Percentiles rank a stretch among this genome's conserved stretches.
Evolutionary conservation across 1,140 invertebrate genomes (phyloP).

Genomic region (Rhopalosiphum padi): DNA sequence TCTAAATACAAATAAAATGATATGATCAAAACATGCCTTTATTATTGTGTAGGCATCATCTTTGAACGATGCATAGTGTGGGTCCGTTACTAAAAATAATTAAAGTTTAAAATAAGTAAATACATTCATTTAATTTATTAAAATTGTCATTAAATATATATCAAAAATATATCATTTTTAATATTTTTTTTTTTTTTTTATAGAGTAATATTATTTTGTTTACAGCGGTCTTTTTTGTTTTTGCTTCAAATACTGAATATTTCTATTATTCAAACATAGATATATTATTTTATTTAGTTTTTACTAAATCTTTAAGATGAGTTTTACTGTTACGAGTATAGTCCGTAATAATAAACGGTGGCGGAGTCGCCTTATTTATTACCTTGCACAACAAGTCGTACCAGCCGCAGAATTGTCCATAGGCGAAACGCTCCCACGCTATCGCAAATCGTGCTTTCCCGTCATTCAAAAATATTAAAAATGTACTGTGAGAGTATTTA

Average conservation of each 20-base stretch:
- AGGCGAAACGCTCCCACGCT: conserved; percentile 5
- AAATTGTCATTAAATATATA: neutral
- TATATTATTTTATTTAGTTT: neutral
- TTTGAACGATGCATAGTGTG: neutral
- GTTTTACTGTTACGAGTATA: neutral
- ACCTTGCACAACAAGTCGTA: conserved; percentile 23
- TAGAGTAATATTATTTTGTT: no score
- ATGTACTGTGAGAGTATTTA: neutral
- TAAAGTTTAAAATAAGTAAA: neutral
- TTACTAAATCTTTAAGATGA: conserved; percentile 25
- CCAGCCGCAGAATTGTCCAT: conserved; percentile 19
- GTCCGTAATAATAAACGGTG: neutral
- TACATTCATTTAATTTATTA: neutral
- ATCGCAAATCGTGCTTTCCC: conserved; percentile 14
- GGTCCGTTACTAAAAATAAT: neutral
- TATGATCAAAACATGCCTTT: neutral
- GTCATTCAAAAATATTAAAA: neutral
- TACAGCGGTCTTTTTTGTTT: neutral
- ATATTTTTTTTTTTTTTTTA: neutral
- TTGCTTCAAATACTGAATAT: neutral
- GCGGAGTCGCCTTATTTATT: conserved; percentile 26
- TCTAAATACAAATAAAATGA: neutral
- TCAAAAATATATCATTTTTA: neutral
- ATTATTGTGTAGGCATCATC: neutral
- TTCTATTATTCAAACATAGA: neutral